Base-by-base conservation (phyloP, 2,888 invertebrate genomes). In the Drosophila kuntzei region DNA sequence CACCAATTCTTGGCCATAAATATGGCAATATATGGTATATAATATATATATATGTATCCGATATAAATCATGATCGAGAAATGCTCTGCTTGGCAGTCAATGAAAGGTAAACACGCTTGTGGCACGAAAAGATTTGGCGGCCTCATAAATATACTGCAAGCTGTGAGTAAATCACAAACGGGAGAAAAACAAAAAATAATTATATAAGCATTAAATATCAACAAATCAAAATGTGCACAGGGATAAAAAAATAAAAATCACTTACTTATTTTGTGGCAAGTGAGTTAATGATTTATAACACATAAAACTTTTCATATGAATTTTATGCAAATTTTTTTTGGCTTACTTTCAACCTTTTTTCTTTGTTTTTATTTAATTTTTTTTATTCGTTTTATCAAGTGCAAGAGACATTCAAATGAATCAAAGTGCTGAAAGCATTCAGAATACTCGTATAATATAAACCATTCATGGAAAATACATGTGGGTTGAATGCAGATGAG, bases 261-360 rank as follows among this genome's bases (percentile, higher is more conserved):
- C 32, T 43, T 22, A 20, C 41, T 18, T 63, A 63, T 51, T 72
- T 65, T 60, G 70, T 68, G 55, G 72, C 79, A 67, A 54, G 22
- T 65, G 49, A 80, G 27, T 9, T 27, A 68, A 84, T 78, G 68
- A 82, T 87, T 83, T 83, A 87, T 68, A 64, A 80, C 69, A 36
- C 59, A 22, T 32, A 47, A 44, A 50, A 41, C 60, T 51, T 20
- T 37, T 34, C 55, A 80, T 68, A 59, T 50, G 53, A 71, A 46
- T 61, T 80, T 67, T 54, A 72, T 76, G 69, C 60, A 54, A 68
- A 70, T 79, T 76, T 66, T 61, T 50, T 46, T 29, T n/a, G 44
- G 25, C 9, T 57, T 18, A 39, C 53, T 49, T 59, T 49, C 14
- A 36, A 11, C 1, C 16, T 25, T 25, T 53, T 25, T 41, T 34